Evolutionary conservation across 2,797 vertebrate genomes (phyloP).

Genomic region (Notamacropus eugenii): DNA sequence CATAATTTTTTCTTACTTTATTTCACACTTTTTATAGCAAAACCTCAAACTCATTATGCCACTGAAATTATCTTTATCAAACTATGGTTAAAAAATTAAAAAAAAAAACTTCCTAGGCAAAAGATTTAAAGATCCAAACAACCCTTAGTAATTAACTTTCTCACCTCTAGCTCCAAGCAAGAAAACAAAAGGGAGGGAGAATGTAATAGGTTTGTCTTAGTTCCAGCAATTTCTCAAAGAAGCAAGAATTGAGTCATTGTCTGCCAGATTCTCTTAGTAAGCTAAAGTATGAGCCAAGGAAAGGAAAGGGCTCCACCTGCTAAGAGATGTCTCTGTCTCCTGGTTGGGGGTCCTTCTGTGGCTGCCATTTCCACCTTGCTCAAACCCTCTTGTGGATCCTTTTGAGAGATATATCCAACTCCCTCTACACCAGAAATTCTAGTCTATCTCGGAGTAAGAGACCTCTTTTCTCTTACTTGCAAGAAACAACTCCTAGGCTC

Average conservation of each 20-base stretch:
- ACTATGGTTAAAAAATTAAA: too few relatives aligned
- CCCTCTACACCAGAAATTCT: neutral
- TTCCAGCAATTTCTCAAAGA: too few relatives aligned
- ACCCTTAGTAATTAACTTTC: neutral
- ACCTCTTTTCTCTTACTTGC: neutral
- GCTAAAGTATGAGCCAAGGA: neutral
- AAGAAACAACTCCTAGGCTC: neutral
- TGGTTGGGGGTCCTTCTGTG: neutral
- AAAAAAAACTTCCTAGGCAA: neutral
- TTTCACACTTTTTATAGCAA: too few relatives aligned
- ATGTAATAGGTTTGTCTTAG: too few relatives aligned
- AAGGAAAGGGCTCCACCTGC: neutral
- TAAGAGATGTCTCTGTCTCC: neutral
- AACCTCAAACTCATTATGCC: too few relatives aligned
- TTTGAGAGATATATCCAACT: neutral
- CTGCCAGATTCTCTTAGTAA: neutral
- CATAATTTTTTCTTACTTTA: too few relatives aligned
- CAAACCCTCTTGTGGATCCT: neutral
- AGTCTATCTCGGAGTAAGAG: neutral
- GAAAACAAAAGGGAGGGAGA: too few relatives aligned
- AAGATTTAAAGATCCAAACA: neutral
- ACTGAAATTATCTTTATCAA: too few relatives aligned
- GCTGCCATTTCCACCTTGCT: neutral
- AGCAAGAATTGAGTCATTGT: too few relatives aligned
- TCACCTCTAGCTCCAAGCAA: neutral